phyloP scores from a whole-genome alignment of 2,113 vertebrate genomes.

The Lepus europaeus region DNA sequence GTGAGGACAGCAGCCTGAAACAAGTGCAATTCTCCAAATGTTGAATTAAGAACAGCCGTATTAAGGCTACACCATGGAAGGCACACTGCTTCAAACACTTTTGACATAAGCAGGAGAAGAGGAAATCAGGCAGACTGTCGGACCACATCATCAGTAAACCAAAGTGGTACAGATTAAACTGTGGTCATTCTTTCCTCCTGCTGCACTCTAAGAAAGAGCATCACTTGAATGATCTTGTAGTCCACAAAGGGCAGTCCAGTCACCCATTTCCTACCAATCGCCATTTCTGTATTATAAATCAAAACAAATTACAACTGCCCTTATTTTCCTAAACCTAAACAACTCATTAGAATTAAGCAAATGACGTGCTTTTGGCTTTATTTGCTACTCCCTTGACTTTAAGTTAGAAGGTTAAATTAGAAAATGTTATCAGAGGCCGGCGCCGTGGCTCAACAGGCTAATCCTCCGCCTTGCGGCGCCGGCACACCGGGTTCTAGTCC shows the following conservation, averaged over 20 bases:
- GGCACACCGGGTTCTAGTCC: too few species aligned
- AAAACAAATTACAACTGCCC: neutral
- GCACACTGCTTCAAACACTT: neutral
- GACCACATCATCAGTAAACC: neutral
- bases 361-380: constrained; percentile 6
- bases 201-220: neutral
- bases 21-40: neutral
- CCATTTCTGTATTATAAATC: neutral
- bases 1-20: neutral
- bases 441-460: too few species aligned
- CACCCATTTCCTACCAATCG: neutral
- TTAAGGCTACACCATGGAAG: neutral
- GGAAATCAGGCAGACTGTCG: neutral
- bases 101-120: neutral
- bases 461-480: too few species aligned
- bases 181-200: neutral
- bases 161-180: neutral
- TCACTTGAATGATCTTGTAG: neutral
- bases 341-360: constrained; percentile 55
- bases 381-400: neutral
- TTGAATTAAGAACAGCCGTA: neutral
- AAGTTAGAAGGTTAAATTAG: constrained; percentile 41
- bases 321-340: constrained; percentile 28
- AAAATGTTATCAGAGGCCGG: constrained; percentile 63
- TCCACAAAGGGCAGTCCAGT: neutral